Base-by-base conservation (phyloP, 92 coral and sea anemone species). In the Zoanthus gigantus region DNA sequence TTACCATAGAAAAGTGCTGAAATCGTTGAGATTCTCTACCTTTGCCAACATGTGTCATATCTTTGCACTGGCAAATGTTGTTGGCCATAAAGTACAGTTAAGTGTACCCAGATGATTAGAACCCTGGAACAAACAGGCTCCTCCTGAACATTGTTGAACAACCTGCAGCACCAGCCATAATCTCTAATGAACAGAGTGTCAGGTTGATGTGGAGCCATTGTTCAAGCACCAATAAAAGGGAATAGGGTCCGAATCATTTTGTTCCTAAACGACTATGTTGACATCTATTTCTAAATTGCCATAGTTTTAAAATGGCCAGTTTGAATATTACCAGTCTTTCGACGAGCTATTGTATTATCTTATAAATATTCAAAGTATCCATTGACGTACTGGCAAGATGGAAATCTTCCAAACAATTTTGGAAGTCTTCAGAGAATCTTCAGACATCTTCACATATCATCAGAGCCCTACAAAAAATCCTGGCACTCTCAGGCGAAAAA, bases 121-220 rank as follows among this genome's bases (percentile, higher is more conserved):
- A 86, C 42, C 83, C 89, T 86, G 89, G 89, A 76, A 86, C 89
- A 86, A 77, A 86, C 84, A 86, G 90, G 90, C 46, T 77, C 78
- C 90, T 86, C 78, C 1, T 86, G 46, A 77, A 86, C 71, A 68
- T 86, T 77, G 44, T 30, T 50, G 77, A 65, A 78, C 67, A 54
- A 76, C 89, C 89, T 76, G 65, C 83, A 76, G 89, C 63, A 76
- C 75, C 68, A 76, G 76, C 83, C 89, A 23, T 23, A 23, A 23
- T 23, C 23, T 23, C 23, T 23, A 23, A 23, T 23, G 82, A 74
- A 30, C 88, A 58, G 30, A 84, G 31, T 63, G 85, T 13, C 37
- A 34, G 23, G 61, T 0, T 75, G 17, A 75, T 80, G 85, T 57
- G 85, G 73, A 80, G 85, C 31, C 71, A 80, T 46, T 10, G 48